A percentile compares a stretch with the other conserved stretches of the same genome.
Evolutionary conservation across 2,888 invertebrate genomes (phyloP).

Genomic region (Nemapogon koenigi): DNA sequence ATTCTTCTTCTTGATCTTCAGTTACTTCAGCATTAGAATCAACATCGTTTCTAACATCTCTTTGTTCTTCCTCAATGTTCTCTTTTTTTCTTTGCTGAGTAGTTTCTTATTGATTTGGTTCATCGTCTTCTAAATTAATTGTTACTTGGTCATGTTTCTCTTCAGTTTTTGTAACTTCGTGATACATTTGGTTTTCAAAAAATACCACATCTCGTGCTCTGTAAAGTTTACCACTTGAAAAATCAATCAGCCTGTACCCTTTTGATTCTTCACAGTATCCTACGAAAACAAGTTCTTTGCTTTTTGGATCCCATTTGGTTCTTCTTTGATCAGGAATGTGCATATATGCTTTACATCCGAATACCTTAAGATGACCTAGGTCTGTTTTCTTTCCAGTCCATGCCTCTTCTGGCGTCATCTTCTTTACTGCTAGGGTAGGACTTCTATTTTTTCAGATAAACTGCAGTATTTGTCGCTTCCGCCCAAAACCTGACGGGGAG

Average conservation of each 20-base stretch:
- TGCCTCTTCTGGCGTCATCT: too few species aligned
- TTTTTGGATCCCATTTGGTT: too few species aligned
- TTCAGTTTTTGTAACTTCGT: background rate
- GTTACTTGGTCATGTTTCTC: background rate
- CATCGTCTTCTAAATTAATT: background rate
- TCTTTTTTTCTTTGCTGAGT: background rate
- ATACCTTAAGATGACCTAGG: too few species aligned
- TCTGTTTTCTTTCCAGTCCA: too few species aligned
- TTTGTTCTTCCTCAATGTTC: background rate
- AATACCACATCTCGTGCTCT: background rate
- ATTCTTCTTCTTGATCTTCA: background rate
- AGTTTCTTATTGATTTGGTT: background rate
- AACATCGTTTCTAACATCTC: background rate
- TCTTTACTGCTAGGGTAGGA: too few species aligned
- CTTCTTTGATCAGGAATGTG: too few species aligned
- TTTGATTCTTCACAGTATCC: too few species aligned
- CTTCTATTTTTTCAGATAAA: slow-evolving; percentile 14
- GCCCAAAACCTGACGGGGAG: too few species aligned
- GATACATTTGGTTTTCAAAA: background rate
- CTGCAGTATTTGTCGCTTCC: too few species aligned
- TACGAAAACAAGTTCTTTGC: too few species aligned
- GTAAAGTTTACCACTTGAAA: too few species aligned
- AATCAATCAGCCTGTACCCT: too few species aligned
- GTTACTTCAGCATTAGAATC: background rate
- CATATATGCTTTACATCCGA: background rate